Evolutionary conservation across 2,113 vertebrate species (phyloP).

Genomic region (Malaclemys terrapin): DNA sequence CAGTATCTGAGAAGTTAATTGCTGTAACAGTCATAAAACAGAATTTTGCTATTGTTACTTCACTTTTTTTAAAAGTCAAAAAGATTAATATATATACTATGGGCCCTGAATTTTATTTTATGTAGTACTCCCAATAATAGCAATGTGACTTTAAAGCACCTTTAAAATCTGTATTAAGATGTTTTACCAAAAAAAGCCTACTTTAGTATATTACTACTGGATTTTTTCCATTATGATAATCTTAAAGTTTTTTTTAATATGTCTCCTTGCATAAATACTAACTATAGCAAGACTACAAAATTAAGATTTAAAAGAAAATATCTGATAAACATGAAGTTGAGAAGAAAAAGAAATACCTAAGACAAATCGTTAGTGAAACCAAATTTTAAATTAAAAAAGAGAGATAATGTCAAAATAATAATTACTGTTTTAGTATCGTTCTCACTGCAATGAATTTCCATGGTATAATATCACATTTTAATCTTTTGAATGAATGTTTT

Average conservation of each 20-base stretch:
- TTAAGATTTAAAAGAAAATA: neutral
- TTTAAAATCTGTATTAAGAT: neutral
- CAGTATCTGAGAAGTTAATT: neutral
- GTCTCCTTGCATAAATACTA: too few relatives aligned
- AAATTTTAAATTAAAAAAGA: slow-evolving; percentile 7
- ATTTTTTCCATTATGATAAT: neutral
- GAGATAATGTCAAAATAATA: neutral
- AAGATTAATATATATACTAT: neutral
- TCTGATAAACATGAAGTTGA: neutral
- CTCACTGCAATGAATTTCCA: neutral
- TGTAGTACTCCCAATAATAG: neutral
- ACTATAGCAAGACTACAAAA: neutral
- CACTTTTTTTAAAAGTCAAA: neutral
- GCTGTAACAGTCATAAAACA: neutral
- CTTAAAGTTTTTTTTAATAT: neutral
- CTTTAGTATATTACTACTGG: neutral
- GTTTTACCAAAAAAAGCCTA: neutral
- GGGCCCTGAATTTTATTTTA: neutral
- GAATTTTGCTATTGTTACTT: neutral
- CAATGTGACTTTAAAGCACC: neutral
- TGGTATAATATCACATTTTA: neutral
- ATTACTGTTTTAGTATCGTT: neutral
- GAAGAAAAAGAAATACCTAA: neutral
- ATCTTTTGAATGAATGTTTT: slow-evolving; percentile 1
- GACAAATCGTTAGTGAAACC: neutral